Evolutionary conservation across 2,888 invertebrate genomes (phyloP).

Genomic region (Petrolisthes manimaculis): DNA sequence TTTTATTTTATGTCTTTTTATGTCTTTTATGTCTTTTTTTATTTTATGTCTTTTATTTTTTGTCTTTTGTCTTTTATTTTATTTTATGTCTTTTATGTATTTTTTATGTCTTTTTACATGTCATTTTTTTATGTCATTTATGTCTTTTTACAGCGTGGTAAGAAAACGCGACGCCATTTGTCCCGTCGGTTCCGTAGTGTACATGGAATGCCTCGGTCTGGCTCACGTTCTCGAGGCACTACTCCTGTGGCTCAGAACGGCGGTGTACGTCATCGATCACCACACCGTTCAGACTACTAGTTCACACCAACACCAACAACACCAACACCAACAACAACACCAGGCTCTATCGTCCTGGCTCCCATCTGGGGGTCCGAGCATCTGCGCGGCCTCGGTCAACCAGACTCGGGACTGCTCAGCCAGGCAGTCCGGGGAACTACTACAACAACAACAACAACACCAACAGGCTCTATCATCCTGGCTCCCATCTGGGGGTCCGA

Average conservation of each 20-base stretch:
- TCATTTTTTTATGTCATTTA: neutral
- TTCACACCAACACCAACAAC: no score
- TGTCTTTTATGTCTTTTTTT: neutral
- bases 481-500: no score
- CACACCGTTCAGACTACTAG: conserved; percentile 45
- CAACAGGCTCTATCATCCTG: no score
- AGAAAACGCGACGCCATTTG: conserved; percentile 61
- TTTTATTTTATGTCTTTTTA: neutral
- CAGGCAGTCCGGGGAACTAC: no score
- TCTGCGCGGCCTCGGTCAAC: no score
- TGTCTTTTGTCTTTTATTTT: conserved; percentile 3
- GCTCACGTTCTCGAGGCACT: conserved; percentile 62
- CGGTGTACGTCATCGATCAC: conserved; percentile 50
- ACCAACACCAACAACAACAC: no score
- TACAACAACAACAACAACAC: no score
- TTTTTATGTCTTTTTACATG: neutral
- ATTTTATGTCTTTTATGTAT: neutral
- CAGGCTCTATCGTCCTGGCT: no score
- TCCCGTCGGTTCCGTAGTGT: conserved; percentile 64
- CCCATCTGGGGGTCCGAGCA: no score
- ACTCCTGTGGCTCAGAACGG: conserved; percentile 65
- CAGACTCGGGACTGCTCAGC: no score
- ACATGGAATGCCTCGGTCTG: conserved; percentile 64
- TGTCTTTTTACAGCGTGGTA: conserved; percentile 57
- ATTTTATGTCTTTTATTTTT: neutral